Conservation (phyloP, 2,797 vertebrate species). For the Tenualosa ilisha region DNA sequence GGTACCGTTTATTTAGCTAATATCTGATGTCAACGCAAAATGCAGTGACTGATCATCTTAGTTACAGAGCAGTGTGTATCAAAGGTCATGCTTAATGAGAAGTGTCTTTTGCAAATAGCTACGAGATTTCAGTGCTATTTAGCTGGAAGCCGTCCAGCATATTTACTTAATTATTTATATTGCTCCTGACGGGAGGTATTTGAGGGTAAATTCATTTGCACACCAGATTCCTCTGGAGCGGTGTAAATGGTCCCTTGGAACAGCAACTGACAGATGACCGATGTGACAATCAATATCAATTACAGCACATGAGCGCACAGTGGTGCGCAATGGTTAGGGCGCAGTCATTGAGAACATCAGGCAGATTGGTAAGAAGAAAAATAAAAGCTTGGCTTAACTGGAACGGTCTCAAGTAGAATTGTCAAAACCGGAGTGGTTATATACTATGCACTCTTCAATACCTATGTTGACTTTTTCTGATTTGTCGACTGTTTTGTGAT, state of each 20-base stretch:
- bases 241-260: constrained; percentile 86
- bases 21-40: neutral
- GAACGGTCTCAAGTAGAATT: neutral
- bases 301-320: constrained; percentile 52
- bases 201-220: constrained; percentile 92
- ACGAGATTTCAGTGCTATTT: neutral
- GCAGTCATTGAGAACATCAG: neutral
- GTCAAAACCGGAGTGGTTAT: neutral
- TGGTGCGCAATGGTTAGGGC: neutral
- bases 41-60: neutral
- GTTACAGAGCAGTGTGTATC: neutral
- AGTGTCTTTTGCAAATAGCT: constrained; percentile 14
- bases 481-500: no score
- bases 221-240: constrained; percentile 79
- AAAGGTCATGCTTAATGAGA: neutral
- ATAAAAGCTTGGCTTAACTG: neutral
- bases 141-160: neutral
- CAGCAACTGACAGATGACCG: constrained; percentile 88
- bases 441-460: neutral
- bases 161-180: constrained; percentile 84
- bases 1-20: neutral
- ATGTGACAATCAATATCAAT: constrained; percentile 87
- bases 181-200: constrained; percentile 73
- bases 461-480: neutral
- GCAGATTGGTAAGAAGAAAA: constrained; percentile 33